These are phyloP conservation scores for Hoplostethus mediterraneus DNA, from an alignment of 2,797 vertebrate species.

Conservation along the genomic window DNA sequence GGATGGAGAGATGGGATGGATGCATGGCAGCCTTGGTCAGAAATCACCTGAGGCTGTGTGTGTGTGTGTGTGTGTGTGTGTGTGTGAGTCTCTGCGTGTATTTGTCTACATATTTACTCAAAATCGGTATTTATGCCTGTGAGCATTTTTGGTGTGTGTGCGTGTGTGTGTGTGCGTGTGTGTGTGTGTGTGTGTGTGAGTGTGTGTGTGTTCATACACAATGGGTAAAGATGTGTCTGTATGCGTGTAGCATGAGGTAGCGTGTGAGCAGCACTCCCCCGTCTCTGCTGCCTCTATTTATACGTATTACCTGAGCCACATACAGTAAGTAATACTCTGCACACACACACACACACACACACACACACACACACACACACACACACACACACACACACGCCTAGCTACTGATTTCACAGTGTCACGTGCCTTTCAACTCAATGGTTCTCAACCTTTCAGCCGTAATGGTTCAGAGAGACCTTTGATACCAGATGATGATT, in stretches of 20 bases:
- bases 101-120: slow-evolving; percentile 29
- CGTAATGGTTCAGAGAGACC: no score
- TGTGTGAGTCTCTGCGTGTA: slow-evolving; percentile 32
- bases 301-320: background rate
- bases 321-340: no score
- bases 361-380: background rate
- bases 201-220: slow-evolving; percentile 6
- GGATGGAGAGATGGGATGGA: slow-evolving; percentile 44
- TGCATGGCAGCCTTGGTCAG: slow-evolving; percentile 60
- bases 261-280: background rate
- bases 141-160: slow-evolving; percentile 5
- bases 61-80: slow-evolving; percentile 34
- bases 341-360: background rate
- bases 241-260: no score
- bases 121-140: slow-evolving; percentile 10
- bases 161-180: background rate
- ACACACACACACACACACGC: background rate
- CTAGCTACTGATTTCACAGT: no score
- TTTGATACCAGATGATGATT: no score
- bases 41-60: slow-evolving; percentile 58
- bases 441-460: no score
- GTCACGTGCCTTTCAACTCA: no score
- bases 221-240: no score
- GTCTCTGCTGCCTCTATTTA: background rate
- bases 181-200: background rate